Conservation (phyloP, 92 coral and sea anemone species). For the Meandrina meandrites region DNA sequence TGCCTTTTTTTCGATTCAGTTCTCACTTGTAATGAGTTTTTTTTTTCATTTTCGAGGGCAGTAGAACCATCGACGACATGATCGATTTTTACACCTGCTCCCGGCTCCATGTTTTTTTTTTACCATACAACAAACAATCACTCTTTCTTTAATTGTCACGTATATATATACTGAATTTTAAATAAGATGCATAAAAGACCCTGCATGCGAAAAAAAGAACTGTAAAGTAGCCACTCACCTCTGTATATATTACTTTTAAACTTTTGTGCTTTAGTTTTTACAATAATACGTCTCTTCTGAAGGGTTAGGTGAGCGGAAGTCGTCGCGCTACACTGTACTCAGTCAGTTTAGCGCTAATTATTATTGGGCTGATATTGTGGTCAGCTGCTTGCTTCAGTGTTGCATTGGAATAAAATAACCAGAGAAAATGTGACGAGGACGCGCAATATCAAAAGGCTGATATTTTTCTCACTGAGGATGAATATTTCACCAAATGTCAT, state of each 20-base stretch:
- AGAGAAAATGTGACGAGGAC: background rate
- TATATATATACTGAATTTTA: too few species aligned
- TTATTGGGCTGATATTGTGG: background rate
- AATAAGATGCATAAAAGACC: background rate
- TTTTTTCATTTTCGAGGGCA: background rate
- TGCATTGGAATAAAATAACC: background rate
- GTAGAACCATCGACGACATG: background rate
- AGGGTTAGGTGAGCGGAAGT: background rate
- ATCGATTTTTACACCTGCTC: background rate
- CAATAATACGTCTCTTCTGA: background rate
- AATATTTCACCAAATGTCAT: background rate
- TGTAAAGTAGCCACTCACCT: background rate
- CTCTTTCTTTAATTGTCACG: background rate
- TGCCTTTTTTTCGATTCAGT: background rate
- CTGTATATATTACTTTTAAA: background rate
- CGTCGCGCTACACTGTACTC: background rate
- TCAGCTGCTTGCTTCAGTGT: background rate
- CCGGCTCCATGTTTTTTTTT: background rate
- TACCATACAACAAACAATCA: background rate
- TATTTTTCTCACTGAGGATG: background rate
- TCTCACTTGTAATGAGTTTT: background rate
- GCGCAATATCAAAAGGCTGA: background rate
- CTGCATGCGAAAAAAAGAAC: background rate
- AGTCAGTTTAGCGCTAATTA: background rate
- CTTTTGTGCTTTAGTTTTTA: background rate